These are phyloP conservation scores for Acronicta aceris DNA, from an alignment of 2,888 invertebrate species.

Conservation along the genomic window DNA sequence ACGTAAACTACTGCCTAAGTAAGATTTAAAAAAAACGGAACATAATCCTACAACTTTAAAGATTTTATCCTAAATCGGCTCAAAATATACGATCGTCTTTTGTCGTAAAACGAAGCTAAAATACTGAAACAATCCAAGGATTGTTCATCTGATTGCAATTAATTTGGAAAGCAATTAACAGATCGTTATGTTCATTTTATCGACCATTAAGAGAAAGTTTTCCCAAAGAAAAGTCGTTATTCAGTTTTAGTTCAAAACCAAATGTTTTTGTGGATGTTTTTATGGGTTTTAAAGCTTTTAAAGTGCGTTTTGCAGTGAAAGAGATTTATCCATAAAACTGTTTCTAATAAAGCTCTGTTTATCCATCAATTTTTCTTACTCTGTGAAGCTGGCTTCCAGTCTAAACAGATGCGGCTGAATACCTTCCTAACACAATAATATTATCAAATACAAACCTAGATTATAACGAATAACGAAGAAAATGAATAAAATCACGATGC, in stretches of 20 bases:
- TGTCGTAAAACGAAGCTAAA: not conserved
- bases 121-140: slow-evolving; percentile 17
- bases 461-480: no score
- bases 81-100: not conserved
- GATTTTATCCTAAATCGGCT: not conserved
- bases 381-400: no score
- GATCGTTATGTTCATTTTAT: slow-evolving; percentile 42
- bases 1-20: slow-evolving; percentile 3
- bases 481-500: no score
- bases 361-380: no score
- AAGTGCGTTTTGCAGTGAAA: not conserved
- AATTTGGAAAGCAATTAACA: slow-evolving; percentile 51
- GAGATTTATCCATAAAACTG: no score
- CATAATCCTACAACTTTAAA: not conserved
- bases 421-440: no score
- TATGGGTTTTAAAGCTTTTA: not conserved
- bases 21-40: not conserved
- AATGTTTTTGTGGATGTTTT: slow-evolving; percentile 22
- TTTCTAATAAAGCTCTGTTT: no score
- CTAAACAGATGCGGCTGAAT: no score
- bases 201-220: slow-evolving; percentile 39
- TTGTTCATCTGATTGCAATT: slow-evolving; percentile 33
- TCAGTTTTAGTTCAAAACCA: slow-evolving; percentile 28
- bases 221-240: slow-evolving; percentile 32
- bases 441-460: no score